A percentile compares a stretch with the other conserved stretches of the same genome.
Evolutionary conservation across 1,140 invertebrate species (phyloP).

Genomic region (Listronotus oregonensis): DNA sequence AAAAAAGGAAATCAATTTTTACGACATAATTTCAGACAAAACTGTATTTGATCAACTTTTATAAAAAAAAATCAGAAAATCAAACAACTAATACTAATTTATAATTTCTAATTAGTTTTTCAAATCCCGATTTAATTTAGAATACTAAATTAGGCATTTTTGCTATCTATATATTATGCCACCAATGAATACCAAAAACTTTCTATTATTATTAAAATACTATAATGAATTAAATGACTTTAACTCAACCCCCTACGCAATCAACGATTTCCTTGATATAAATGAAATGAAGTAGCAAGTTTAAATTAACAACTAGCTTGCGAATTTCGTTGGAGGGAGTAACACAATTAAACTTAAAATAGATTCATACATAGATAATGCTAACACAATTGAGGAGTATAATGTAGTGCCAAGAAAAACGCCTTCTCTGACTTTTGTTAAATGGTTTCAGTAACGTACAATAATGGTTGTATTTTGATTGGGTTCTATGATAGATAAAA

Average conservation of each 20-base stretch:
- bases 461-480: slow-evolving; percentile 13
- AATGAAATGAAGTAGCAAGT: slow-evolving; percentile 28
- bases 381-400: slow-evolving; percentile 15
- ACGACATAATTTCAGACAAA: too few species aligned
- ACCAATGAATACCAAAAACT: background rate
- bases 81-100: too few species aligned
- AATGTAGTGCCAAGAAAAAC: slow-evolving; percentile 14
- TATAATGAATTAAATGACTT: slow-evolving; percentile 13
- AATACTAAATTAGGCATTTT: too few species aligned
- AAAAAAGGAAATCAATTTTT: too few species aligned
- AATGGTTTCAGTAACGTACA: slow-evolving; percentile 6
- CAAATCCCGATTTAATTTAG: too few species aligned
- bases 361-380: slow-evolving; percentile 17
- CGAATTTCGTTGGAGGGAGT: background rate
- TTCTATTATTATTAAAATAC: slow-evolving; percentile 13
- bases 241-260: slow-evolving; percentile 18
- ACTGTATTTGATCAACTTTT: too few species aligned
- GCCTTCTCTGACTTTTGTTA: slow-evolving; percentile 1
- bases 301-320: slow-evolving; percentile 16
- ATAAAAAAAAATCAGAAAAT: too few species aligned
- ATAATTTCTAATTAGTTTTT: too few species aligned
- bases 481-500: background rate
- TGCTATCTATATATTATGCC: too few species aligned
- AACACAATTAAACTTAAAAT: slow-evolving; percentile 23
- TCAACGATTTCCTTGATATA: slow-evolving; percentile 20